These are phyloP conservation scores for Saguinus imperator DNA, from an alignment of 2,113 vertebrate genomes.

Conservation along the genomic window DNA sequence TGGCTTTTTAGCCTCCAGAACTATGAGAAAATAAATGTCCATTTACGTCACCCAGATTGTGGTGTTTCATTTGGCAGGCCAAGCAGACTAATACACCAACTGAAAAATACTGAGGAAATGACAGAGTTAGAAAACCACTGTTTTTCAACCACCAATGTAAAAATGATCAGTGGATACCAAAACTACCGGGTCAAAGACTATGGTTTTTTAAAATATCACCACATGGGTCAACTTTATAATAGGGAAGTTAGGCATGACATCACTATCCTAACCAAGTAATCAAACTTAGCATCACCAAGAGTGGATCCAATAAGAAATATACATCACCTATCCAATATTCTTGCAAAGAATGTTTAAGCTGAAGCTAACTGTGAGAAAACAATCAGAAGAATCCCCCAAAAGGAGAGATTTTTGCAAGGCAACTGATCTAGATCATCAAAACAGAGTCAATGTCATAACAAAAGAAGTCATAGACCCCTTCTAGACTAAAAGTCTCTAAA, in stretches of 20 bases:
- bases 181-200: neutral
- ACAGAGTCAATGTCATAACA: neutral
- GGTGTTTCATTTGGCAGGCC: neutral
- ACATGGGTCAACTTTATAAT: neutral
- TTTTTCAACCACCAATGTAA: neutral
- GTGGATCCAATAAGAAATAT: neutral
- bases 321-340: neutral
- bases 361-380: neutral
- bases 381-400: neutral
- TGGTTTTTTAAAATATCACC: neutral
- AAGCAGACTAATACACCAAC: neutral
- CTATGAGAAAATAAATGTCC: neutral
- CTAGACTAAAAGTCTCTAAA: slow-evolving; percentile 5
- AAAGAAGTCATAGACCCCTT: neutral
- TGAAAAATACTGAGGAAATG: neutral
- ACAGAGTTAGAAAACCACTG: neutral
- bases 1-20: neutral
- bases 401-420: neutral
- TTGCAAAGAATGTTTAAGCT: neutral
- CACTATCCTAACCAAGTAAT: neutral
- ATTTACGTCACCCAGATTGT: neutral
- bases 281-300: neutral
- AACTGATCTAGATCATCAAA: neutral
- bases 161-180: neutral
- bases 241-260: neutral